Percentiles rank a stretch among this genome's conserved stretches.
phyloP scores from a whole-genome alignment of 2,113 vertebrate species.

The Nyctibius bracteatus region DNA sequence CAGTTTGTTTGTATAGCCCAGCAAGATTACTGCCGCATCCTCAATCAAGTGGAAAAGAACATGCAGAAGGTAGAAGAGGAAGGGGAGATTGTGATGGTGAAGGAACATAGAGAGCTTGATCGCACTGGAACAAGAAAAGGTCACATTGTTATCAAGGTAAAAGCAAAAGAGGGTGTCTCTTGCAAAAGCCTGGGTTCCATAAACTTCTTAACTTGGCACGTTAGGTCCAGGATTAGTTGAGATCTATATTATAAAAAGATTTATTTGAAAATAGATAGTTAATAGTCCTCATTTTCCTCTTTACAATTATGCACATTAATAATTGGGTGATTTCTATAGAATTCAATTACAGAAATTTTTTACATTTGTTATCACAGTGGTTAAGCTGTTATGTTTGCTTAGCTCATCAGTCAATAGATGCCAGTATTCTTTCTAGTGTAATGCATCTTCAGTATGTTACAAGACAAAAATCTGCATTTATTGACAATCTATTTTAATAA shows the following conservation, averaged over 20 bases:
- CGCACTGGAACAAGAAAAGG: slow-evolving; percentile 97
- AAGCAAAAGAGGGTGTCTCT: background rate
- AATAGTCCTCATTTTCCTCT: background rate
- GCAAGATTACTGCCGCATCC: slow-evolving; percentile 98
- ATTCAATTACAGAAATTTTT: background rate
- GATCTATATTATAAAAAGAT: background rate
- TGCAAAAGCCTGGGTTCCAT: background rate
- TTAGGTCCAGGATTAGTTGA: background rate
- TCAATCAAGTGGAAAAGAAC: slow-evolving; percentile 99
- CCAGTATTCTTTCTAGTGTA: background rate
- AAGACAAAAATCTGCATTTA: background rate
- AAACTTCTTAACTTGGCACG: background rate
- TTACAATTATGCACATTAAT: background rate
- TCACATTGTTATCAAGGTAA: slow-evolving; percentile 98
- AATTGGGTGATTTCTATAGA: background rate
- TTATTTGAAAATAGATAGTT: background rate
- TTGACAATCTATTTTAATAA: background rate
- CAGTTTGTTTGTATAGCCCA: slow-evolving; percentile 99
- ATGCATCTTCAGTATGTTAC: background rate
- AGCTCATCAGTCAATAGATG: background rate
- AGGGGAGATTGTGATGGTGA: slow-evolving; percentile 99
- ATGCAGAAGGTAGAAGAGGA: slow-evolving; percentile 99
- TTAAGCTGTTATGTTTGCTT: background rate
- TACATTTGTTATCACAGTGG: background rate
- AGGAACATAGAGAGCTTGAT: slow-evolving; percentile 96